Percentiles rank a stretch among this genome's conserved stretches.
Conservation (phyloP, 2,797 vertebrate species). For the Pogonophryne albipinna region DNA sequence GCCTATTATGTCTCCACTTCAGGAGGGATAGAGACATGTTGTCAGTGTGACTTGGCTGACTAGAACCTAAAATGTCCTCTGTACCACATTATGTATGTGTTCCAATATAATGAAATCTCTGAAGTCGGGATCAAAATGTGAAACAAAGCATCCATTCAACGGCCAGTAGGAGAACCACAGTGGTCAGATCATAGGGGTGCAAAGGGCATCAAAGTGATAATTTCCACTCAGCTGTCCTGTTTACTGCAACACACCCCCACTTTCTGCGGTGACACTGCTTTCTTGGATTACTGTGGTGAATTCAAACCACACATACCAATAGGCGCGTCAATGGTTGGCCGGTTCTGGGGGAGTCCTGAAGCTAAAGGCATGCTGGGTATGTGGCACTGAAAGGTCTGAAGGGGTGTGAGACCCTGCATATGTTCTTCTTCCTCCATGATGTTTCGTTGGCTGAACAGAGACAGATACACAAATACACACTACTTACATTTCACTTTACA, state of each 20-base stretch:
- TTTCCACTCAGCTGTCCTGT: constrained; percentile 55
- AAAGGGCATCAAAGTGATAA: constrained; percentile 38
- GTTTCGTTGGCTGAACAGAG: background rate
- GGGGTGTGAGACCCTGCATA: constrained; percentile 53
- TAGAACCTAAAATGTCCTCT: constrained; percentile 2
- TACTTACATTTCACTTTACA: constrained; percentile 2
- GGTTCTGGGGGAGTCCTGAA: constrained; percentile 46
- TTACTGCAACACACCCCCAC: constrained; percentile 34
- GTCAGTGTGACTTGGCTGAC: constrained; percentile 5
- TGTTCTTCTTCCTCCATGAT: constrained; percentile 49
- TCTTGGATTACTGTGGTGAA: constrained; percentile 42
- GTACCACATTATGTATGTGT: background rate
- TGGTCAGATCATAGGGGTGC: background rate
- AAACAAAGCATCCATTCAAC: background rate
- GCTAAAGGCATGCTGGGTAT: constrained; percentile 62
- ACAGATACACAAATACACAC: background rate
- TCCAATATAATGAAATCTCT: constrained; percentile 15
- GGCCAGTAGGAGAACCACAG: background rate
- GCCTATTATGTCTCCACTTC: constrained; percentile 39
- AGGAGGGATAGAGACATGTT: constrained; percentile 22
- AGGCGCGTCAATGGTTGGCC: constrained; percentile 25
- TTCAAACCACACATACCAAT: constrained; percentile 55
- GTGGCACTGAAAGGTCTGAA: constrained; percentile 20
- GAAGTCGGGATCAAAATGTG: constrained; percentile 1
- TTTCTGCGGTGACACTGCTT: constrained; percentile 36